Conservation (phyloP, 2,797 vertebrate species). For the Sebastes baramenuke region DNA sequence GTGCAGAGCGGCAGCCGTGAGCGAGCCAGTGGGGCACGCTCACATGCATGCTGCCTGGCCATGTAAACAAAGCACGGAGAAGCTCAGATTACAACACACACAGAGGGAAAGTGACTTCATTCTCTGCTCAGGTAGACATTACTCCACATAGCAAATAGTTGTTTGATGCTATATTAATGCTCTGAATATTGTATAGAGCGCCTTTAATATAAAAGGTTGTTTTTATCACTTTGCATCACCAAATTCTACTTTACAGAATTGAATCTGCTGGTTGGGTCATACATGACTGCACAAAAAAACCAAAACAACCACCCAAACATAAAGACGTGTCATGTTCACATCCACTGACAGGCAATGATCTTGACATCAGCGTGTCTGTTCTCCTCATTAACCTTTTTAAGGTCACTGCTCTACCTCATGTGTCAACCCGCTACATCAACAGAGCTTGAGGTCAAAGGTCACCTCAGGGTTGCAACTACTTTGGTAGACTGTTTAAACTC, state of each 20-base stretch:
- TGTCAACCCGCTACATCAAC: conserved; percentile 20
- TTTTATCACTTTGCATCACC: background rate
- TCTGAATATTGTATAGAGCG: no score
- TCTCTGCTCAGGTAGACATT: no score
- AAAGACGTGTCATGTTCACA: background rate
- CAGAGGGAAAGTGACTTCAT: no score
- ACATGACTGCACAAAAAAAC: background rate
- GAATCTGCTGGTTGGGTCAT: background rate
- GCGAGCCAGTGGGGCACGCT: no score
- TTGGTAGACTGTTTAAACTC: background rate
- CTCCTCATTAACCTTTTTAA: conserved; percentile 30
- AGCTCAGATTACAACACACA: no score
- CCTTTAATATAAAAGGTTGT: background rate
- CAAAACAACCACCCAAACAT: background rate
- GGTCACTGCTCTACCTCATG: conserved; percentile 26
- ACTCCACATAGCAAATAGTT: no score
- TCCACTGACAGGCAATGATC: background rate
- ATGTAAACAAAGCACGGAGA: no score
- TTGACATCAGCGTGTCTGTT: conserved; percentile 10
- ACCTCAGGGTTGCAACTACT: background rate
- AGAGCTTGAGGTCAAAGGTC: conserved; percentile 47
- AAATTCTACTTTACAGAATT: background rate
- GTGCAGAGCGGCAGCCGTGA: no score
- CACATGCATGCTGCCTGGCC: no score
- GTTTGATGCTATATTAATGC: no score